Percentiles rank a stretch among this genome's conserved stretches.
Evolutionary conservation across 2,113 vertebrate species (phyloP).

Genomic region (Fulica atra): DNA sequence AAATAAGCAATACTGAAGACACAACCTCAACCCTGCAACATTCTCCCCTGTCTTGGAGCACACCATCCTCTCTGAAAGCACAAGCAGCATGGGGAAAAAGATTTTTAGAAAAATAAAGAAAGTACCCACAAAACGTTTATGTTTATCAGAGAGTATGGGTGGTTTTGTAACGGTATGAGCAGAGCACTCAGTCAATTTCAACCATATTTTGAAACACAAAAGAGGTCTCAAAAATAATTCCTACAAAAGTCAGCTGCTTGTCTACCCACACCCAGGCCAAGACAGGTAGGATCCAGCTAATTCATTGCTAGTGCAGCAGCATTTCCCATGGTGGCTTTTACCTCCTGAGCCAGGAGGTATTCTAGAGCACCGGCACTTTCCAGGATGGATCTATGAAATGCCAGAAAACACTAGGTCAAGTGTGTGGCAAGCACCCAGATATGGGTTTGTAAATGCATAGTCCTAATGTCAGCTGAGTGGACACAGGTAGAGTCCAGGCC

Average conservation of each 20-base stretch:
- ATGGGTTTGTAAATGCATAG: background rate
- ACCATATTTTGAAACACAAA: background rate
- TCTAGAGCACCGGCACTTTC: background rate
- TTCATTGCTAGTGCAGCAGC: background rate
- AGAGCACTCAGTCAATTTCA: background rate
- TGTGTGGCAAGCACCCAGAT: background rate
- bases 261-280: background rate
- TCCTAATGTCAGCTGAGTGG: background rate
- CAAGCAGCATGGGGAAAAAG: background rate
- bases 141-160: background rate
- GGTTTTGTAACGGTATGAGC: background rate
- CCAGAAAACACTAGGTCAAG: background rate
- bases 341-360: rapidly evolving
- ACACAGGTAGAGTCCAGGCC: background rate
- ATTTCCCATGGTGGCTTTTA: background rate
- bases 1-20: background rate
- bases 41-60: background rate
- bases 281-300: background rate
- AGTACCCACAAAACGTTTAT: background rate
- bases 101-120: background rate
- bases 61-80: background rate
- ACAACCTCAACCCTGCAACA: background rate
- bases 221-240: background rate
- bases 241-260: background rate
- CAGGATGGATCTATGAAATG: background rate